Base-by-base conservation (phyloP, 2,113 vertebrate genomes). In the Talpa occidentalis region DNA sequence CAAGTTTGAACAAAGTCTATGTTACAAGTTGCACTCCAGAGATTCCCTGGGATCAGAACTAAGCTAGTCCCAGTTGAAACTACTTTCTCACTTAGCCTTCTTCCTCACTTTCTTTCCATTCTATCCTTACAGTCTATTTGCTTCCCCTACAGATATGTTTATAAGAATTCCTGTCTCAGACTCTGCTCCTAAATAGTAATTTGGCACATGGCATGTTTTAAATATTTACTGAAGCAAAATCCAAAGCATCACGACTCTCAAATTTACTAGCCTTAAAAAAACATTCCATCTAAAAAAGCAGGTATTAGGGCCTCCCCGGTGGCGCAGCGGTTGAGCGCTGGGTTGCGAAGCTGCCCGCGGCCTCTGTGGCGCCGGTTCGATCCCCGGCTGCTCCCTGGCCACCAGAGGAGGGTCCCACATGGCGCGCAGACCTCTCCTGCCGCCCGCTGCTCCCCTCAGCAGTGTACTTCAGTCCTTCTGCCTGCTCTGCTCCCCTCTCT, bases 181-280 rank as follows among this genome's bases (percentile, higher is more conserved):
- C 6, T 88, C 52, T 80, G 19, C 11, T 90, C 17, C 15, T 42
- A 90, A 35, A 87, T 78, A 67, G 54, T 76, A 88, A 64, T n/a
- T 60, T 82, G 32, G 17, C 47, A 93, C 9, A n/a, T 42, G 32
- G 7, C 2, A n/a, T 44, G 22, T 26, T 78, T 93, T 56, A 94
- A 88, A 93, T 24, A 86, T 59, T 70, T 73, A 73, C 60, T 90
- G 37, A 83, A 44, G 16, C 73, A 4, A 95, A 93, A 86, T 67
- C 11, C 2, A 66, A 74, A 94, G 11, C 15, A 89, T 32, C 44
- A 16, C 3, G 44, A 73, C 91, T 82, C 66, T 67, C 6, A 94
- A 73, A 93, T 79, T 73, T 59, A 42, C 5, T 56, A 54, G 3
- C 59, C 30, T 88, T 85, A 82, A 85, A 28, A 92, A 95, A 86